Conservation (phyloP, 1,140 invertebrate genomes). For the Cataglyphis hispanica region DNA sequence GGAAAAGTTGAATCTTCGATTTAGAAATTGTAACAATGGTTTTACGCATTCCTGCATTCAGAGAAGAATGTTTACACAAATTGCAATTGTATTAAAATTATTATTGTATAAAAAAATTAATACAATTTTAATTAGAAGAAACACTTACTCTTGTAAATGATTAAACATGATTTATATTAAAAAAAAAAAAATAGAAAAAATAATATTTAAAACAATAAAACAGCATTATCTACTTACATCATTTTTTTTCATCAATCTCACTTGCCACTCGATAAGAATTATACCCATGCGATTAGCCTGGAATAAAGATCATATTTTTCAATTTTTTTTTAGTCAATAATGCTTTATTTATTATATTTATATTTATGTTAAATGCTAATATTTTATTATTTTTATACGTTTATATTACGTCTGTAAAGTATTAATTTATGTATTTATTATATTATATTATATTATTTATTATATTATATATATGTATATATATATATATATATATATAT, state of each 20-base stretch:
- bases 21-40: constrained; percentile 78
- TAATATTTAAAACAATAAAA: background rate
- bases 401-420: background rate
- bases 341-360: background rate
- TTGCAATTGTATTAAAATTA: constrained; percentile 25
- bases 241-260: background rate
- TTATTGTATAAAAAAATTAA: background rate
- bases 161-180: background rate
- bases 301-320: constrained; percentile 31
- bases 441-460: too few relatives aligned
- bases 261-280: constrained; percentile 77
- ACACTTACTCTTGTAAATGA: background rate
- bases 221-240: constrained; percentile 47
- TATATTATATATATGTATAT: too few relatives aligned
- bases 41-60: constrained; percentile 54
- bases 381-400: background rate
- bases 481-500: too few relatives aligned
- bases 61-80: background rate
- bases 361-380: background rate
- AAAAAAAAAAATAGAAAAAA: background rate
- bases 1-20: constrained; percentile 81
- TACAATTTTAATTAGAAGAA: background rate
- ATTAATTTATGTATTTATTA: too few relatives aligned
- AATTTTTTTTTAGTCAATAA: background rate
- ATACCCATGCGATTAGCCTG: constrained; percentile 79